These are phyloP conservation scores for Vollenhovia emeryi DNA, from an alignment of 1,140 invertebrate genomes.

Conservation along the genomic window DNA sequence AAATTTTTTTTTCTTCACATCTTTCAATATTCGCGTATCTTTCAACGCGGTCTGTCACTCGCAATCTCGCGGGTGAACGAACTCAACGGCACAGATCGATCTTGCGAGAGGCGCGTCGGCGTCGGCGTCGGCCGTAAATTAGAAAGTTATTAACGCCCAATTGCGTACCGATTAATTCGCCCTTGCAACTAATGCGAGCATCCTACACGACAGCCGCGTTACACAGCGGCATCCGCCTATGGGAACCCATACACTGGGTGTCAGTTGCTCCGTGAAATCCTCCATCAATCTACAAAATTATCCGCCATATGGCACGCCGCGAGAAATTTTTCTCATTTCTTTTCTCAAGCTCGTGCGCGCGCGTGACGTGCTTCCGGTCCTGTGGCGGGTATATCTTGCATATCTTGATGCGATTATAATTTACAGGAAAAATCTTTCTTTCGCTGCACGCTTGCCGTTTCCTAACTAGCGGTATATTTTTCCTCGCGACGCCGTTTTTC, in stretches of 20 bases:
- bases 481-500: background rate
- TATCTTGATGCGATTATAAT: background rate
- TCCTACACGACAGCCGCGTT: conserved; percentile 39
- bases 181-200: conserved; percentile 60
- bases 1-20: background rate
- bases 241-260: conserved; percentile 74
- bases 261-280: conserved; percentile 83
- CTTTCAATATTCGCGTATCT: background rate
- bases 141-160: conserved; percentile 76
- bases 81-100: conserved; percentile 13
- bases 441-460: background rate
- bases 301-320: conserved; percentile 76
- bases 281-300: conserved; percentile 80
- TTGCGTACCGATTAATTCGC: conserved; percentile 74
- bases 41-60: background rate
- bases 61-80: conserved; percentile 13
- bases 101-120: background rate
- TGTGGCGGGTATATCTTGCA: background rate
- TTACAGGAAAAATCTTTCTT: background rate
- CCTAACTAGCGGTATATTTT: background rate
- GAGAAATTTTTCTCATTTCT: conserved; percentile 54
- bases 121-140: conserved; percentile 66
- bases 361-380: conserved; percentile 41
- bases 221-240: conserved; percentile 13
- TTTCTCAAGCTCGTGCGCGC: background rate